Percentiles rank a stretch among this genome's conserved stretches.
These are phyloP conservation scores for Leptinotarsa peninsularis DNA, from an alignment of 2,888 invertebrate genomes.

Conservation along the genomic window DNA sequence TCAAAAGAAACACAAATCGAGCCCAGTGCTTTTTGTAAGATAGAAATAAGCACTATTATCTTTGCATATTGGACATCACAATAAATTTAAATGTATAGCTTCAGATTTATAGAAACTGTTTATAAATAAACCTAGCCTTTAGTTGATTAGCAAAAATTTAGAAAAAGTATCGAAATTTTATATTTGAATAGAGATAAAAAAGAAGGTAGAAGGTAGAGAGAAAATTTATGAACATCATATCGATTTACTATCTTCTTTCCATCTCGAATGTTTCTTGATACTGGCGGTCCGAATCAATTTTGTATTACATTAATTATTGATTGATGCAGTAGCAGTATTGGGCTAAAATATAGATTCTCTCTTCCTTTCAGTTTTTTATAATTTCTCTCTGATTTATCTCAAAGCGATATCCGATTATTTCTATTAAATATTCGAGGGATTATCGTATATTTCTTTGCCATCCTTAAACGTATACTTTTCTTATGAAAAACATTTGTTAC, in stretches of 20 bases:
- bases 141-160: neutral
- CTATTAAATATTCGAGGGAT: too few species aligned
- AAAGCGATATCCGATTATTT: too few species aligned
- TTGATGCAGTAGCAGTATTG: too few species aligned
- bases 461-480: too few species aligned
- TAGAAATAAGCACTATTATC: slow-evolving; percentile 9
- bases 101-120: slow-evolving; percentile 11
- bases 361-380: too few species aligned
- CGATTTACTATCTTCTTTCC: too few species aligned
- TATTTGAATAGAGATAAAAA: slow-evolving; percentile 24
- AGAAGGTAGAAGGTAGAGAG: neutral
- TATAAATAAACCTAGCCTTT: neutral
- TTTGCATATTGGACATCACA: slow-evolving; percentile 15
- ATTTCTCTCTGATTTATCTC: too few species aligned
- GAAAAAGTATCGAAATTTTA: slow-evolving; percentile 20
- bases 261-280: too few species aligned
- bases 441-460: too few species aligned
- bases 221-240: neutral
- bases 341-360: too few species aligned
- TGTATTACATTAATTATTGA: neutral
- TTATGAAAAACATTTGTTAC: too few species aligned
- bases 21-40: neutral
- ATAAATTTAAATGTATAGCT: slow-evolving; percentile 20
- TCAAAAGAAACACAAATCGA: neutral
- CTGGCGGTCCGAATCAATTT: slow-evolving; percentile 25